Percentiles rank a stretch among this genome's conserved stretches.
phyloP scores from a whole-genome alignment of 2,888 invertebrate genomes.

The Liopterus haemorrhoidalis region DNA sequence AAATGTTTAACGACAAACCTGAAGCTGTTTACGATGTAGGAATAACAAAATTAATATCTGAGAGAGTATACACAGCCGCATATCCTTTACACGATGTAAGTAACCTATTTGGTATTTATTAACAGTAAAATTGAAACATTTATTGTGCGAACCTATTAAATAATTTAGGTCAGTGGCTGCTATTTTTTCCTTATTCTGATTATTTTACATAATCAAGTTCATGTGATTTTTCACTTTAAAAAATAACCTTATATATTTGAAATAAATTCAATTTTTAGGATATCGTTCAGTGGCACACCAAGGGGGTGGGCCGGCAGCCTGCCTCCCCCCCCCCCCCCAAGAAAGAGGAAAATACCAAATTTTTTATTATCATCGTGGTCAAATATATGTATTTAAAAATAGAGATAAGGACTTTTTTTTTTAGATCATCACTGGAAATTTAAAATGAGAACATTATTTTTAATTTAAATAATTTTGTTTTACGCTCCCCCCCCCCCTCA shows the following conservation, averaged over 20 bases:
- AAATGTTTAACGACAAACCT: constrained; percentile 54
- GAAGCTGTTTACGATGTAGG: constrained; percentile 54
- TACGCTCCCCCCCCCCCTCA: no score
- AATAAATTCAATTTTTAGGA: constrained; percentile 5
- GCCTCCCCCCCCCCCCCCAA: no score
- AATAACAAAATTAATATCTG: constrained; percentile 59
- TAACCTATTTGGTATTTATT: constrained; percentile 23
- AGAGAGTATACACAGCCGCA: constrained; percentile 62
- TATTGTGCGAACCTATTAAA: neutral
- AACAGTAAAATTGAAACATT: neutral
- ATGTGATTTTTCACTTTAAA: constrained; percentile 1
- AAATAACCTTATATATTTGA: neutral
- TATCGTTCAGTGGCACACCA: no score
- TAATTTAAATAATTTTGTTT: no score
- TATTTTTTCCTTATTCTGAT: neutral
- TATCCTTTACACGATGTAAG: constrained; percentile 73
- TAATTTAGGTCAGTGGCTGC: neutral
- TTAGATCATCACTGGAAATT: no score
- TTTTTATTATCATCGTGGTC: no score
- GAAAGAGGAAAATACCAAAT: no score
- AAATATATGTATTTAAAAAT: no score
- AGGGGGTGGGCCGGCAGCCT: no score
- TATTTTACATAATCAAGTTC: neutral
- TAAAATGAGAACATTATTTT: no score
- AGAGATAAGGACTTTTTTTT: no score